Conservation (phyloP, 2,888 invertebrate genomes). For the Sminthurides aquaticus region DNA sequence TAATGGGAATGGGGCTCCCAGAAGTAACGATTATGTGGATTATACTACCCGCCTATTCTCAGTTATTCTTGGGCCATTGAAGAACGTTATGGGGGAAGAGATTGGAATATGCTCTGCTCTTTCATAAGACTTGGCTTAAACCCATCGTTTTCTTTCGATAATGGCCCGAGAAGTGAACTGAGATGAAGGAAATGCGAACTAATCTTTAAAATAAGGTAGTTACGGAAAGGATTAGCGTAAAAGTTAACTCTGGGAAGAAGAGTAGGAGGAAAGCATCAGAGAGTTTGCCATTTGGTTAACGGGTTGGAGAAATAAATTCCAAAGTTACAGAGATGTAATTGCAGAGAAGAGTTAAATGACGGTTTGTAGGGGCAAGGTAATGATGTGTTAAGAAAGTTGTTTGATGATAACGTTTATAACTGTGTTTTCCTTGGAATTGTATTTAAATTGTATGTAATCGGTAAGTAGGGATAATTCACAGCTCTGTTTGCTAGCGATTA, state of each 20-base stretch:
- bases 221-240: too few relatives aligned
- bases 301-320: too few relatives aligned
- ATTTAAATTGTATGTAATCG: too few relatives aligned
- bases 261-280: background rate
- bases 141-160: background rate
- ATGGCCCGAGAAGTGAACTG: background rate
- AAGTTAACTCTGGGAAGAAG: too few relatives aligned
- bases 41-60: background rate
- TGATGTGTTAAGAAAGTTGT: too few relatives aligned
- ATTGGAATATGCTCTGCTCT: background rate
- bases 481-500: too few relatives aligned
- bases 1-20: background rate
- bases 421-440: too few relatives aligned
- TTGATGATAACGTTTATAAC: too few relatives aligned
- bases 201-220: background rate
- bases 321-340: too few relatives aligned
- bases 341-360: too few relatives aligned
- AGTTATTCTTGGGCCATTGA: background rate
- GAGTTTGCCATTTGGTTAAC: background rate
- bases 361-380: too few relatives aligned
- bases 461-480: too few relatives aligned
- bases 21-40: background rate
- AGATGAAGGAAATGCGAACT: background rate
- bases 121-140: background rate
- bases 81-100: background rate